phyloP scores from a whole-genome alignment of 2,888 invertebrate genomes.

The Archips crataeganus region DNA sequence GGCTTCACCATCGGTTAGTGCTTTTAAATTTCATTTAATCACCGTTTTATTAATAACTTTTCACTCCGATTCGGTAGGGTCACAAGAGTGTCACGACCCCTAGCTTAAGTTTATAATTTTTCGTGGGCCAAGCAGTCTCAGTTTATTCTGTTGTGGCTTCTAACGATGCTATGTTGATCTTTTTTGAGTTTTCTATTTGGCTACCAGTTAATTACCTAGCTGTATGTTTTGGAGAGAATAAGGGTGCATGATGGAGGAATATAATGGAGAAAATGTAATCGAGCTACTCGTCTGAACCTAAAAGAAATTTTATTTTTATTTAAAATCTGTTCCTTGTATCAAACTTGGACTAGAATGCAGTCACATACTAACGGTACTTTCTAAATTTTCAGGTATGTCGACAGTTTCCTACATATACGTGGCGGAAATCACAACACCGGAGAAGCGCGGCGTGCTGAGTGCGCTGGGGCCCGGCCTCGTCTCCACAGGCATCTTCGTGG shows the following conservation, averaged over 20 bases:
- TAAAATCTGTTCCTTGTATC: no score
- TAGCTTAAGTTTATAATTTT: neutral
- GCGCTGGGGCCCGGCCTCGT: constrained; percentile 90
- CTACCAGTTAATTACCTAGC: no score
- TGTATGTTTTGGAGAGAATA: no score
- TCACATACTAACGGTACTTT: neutral
- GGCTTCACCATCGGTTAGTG: constrained; percentile 89
- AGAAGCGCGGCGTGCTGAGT: constrained; percentile 89
- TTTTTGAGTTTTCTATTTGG: no score
- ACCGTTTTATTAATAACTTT: neutral
- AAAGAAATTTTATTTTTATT: no score
- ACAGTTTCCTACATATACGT: constrained; percentile 89
- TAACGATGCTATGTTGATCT: no score
- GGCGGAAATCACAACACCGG: constrained; percentile 89
- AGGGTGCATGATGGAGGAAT: no score
- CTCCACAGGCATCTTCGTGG: constrained; percentile 89
- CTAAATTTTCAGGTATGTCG: constrained; percentile 86
- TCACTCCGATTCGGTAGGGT: neutral
- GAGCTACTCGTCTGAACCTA: no score
- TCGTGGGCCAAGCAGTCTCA: neutral
- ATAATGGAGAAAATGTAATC: no score
- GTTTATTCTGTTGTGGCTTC: neutral
- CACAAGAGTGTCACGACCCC: neutral
- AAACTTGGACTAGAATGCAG: no score
- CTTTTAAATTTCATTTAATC: neutral